Conservation (phyloP, 2,797 vertebrate species). For the Avahi laniger region DNA sequence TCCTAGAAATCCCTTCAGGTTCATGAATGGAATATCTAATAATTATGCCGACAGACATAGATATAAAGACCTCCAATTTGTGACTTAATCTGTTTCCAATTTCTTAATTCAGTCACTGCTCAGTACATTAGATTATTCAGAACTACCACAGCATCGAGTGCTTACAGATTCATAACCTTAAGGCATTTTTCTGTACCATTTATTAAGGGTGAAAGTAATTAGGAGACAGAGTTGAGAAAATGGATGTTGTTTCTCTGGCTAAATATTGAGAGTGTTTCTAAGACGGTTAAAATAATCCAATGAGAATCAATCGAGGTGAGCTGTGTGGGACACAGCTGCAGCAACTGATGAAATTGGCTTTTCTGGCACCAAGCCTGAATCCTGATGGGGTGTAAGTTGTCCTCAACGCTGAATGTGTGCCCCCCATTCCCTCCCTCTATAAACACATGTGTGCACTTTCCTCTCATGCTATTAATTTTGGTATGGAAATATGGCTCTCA, state of each 20-base stretch:
- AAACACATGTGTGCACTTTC: neutral
- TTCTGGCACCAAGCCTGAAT: conserved; percentile 48
- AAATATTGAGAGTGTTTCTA: conserved; percentile 66
- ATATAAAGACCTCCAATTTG: conserved; percentile 73
- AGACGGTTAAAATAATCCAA: conserved; percentile 38
- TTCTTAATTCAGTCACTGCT: conserved; percentile 71
- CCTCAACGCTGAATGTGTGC: neutral
- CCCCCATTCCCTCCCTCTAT: neutral
- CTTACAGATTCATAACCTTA: conserved; percentile 63
- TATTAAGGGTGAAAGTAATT: conserved; percentile 74
- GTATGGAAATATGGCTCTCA: conserved; percentile 21
- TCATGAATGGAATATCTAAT: conserved; percentile 22
- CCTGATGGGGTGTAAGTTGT: neutral
- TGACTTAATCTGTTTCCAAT: conserved; percentile 80
- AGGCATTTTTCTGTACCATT: conserved; percentile 58
- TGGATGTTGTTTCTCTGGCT: conserved; percentile 47
- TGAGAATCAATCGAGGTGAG: conserved; percentile 71
- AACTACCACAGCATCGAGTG: conserved; percentile 61
- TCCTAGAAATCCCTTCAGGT: neutral
- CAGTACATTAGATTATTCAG: conserved; percentile 72
- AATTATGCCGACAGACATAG: conserved; percentile 69
- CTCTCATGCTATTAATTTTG: conserved; percentile 28
- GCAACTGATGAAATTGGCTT: conserved; percentile 63
- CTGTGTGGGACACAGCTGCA: conserved; percentile 70
- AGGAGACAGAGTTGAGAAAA: conserved; percentile 68